These are phyloP conservation scores for Laodelphax striatellus DNA, from an alignment of 1,140 invertebrate genomes.

Conservation along the genomic window DNA sequence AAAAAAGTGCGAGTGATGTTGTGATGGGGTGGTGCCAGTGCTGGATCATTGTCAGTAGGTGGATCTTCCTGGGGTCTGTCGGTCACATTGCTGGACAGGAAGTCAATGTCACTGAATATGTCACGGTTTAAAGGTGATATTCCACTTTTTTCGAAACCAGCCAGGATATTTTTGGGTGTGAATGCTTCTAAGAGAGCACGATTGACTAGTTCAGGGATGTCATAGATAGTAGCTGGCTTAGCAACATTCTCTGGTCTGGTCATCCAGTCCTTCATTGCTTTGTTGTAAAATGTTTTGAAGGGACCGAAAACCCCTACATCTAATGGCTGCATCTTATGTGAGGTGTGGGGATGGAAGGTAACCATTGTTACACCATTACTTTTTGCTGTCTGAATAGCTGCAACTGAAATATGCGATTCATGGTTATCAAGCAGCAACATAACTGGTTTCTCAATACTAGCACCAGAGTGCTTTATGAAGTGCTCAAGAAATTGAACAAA, in stretches of 20 bases:
- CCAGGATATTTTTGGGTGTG: neutral
- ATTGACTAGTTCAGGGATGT: constrained; percentile 10
- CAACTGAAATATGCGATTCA: constrained; percentile 25
- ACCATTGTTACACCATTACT: constrained; percentile 23
- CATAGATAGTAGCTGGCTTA: constrained; percentile 25
- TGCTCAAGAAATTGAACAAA: too few species aligned
- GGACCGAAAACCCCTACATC: constrained; percentile 21
- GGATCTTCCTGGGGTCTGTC: neutral
- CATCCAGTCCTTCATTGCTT: constrained; percentile 22
- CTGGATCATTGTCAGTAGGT: neutral
- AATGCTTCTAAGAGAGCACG: neutral
- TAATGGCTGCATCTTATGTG: constrained; percentile 32
- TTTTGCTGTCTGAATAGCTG: constrained; percentile 20
- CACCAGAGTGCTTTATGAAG: too few species aligned
- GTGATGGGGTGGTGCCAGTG: neutral
- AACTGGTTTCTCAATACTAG: constrained; percentile 25
- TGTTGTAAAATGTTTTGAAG: constrained; percentile 16
- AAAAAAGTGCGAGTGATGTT: too few species aligned
- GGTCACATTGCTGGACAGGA: neutral
- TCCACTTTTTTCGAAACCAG: neutral
- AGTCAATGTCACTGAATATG: constrained; percentile 3
- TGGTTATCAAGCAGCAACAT: constrained; percentile 32
- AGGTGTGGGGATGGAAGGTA: too few species aligned
- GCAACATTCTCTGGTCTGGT: constrained; percentile 20
- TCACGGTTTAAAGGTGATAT: too few species aligned